A percentile compares a stretch with the other conserved stretches of the same genome.
These are phyloP conservation scores for Drosophila diplacantha DNA, from an alignment of 2,888 invertebrate species.

Conservation along the genomic window DNA sequence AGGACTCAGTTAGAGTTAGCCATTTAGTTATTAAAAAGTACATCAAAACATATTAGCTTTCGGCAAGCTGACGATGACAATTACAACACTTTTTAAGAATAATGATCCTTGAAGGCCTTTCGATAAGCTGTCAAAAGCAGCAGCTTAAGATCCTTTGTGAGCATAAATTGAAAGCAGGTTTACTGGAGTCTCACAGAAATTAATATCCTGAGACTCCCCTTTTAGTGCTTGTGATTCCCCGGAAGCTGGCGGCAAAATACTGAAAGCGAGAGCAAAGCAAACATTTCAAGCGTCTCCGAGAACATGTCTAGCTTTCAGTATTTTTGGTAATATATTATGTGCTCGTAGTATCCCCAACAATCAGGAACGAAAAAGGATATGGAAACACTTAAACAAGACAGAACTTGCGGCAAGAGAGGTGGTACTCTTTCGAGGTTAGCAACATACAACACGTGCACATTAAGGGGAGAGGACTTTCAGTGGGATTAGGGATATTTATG, in stretches of 20 bases:
- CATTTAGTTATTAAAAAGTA: slow-evolving; percentile 9
- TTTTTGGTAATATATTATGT: slow-evolving; percentile 47
- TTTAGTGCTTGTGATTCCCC: slow-evolving; percentile 22
- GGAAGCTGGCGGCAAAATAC: slow-evolving; percentile 49
- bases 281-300: slow-evolving; percentile 36
- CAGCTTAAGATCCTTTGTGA: slow-evolving; percentile 14
- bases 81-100: slow-evolving; percentile 7
- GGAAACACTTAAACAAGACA: slow-evolving; percentile 30
- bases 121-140: slow-evolving; percentile 6
- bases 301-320: slow-evolving; percentile 75
- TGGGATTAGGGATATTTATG: slow-evolving; percentile 6
- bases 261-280: slow-evolving; percentile 39
- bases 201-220: slow-evolving; percentile 5
- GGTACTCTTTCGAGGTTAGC: slow-evolving; percentile 39
- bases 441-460: slow-evolving; percentile 37
- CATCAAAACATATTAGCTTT: slow-evolving; percentile 16
- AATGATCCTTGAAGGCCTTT: slow-evolving; percentile 13
- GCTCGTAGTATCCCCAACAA: slow-evolving; percentile 39
- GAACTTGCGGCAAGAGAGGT: slow-evolving; percentile 22
- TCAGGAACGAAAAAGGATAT: slow-evolving; percentile 38
- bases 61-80: slow-evolving; percentile 28
- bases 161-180: slow-evolving; percentile 14
- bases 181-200: background rate
- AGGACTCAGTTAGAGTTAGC: background rate
- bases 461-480: slow-evolving; percentile 6